Evolutionary conservation across 2,797 vertebrate species (phyloP).

Genomic region (Sciurus carolinensis): DNA sequence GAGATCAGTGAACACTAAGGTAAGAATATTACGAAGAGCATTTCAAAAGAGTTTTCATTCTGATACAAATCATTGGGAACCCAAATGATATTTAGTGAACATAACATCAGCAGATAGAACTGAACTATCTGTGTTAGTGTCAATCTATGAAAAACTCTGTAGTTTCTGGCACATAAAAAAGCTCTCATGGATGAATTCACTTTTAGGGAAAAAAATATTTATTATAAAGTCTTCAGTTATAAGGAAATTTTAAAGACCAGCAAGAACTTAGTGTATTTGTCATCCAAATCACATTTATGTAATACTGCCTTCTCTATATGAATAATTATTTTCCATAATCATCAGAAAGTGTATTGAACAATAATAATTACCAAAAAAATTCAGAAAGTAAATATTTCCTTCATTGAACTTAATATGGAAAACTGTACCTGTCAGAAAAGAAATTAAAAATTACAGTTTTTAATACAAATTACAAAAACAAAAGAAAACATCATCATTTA

Average conservation of each 20-base stretch:
- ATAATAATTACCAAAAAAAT: not conserved
- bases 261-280: not conserved
- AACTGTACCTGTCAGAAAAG: not conserved
- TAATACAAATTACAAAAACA: not conserved
- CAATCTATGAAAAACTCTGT: slow-evolving; percentile 45
- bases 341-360: not conserved
- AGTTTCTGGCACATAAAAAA: not conserved
- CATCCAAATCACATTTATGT: not conserved
- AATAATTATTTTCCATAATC: not conserved
- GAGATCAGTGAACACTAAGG: not conserved
- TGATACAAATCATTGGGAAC: slow-evolving; percentile 32
- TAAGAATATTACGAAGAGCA: not conserved
- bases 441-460: not conserved
- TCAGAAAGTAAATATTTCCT: not conserved
- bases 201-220: not conserved
- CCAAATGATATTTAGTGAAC: not conserved
- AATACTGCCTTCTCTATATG: not conserved
- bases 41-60: not conserved
- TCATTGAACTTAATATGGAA: not conserved
- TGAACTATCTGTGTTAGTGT: slow-evolving; percentile 5
- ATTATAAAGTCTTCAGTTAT: not conserved
- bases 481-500: not conserved
- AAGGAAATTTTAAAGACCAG: not conserved
- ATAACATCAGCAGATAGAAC: slow-evolving; percentile 51
- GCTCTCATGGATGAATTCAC: not conserved